A percentile compares a stretch with the other conserved stretches of the same genome.
phyloP scores from a whole-genome alignment of 1,140 invertebrate genomes.

The Drosophila biarmipes region DNA sequence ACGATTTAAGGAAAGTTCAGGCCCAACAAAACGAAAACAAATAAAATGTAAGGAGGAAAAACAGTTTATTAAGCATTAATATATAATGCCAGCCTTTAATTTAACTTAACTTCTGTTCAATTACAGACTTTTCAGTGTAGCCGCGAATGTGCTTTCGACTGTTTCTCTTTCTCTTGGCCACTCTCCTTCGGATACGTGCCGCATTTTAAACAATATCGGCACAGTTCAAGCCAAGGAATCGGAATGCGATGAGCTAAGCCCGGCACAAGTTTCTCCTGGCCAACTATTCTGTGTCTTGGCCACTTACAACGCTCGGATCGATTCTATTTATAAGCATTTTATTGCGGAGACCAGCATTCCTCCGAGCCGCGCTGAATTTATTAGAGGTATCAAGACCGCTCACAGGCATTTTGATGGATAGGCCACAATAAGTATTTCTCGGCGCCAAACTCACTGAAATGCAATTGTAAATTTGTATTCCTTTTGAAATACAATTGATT shows the following conservation, averaged over 20 bases:
- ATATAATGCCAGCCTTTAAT: too few relatives aligned
- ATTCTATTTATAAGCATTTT: slow-evolving; percentile 66
- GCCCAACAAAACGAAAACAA: too few relatives aligned
- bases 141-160: slow-evolving; percentile 11
- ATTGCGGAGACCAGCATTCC: slow-evolving; percentile 38
- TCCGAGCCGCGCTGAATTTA: slow-evolving; percentile 18
- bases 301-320: slow-evolving; percentile 31
- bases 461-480: too few relatives aligned
- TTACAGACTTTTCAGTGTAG: neutral
- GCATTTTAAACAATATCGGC: slow-evolving; percentile 74
- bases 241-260: slow-evolving; percentile 52
- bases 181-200: slow-evolving; percentile 69
- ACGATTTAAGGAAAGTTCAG: neutral
- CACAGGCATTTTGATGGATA: slow-evolving; percentile 23
- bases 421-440: neutral
- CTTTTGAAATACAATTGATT: too few relatives aligned
- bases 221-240: slow-evolving; percentile 46
- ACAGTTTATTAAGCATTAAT: too few relatives aligned
- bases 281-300: slow-evolving; percentile 51
- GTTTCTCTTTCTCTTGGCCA: slow-evolving; percentile 58
- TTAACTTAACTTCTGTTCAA: too few relatives aligned
- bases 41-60: too few relatives aligned
- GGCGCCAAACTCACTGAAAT: neutral
- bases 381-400: slow-evolving; percentile 28
- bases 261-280: slow-evolving; percentile 50